A percentile compares a stretch with the other conserved stretches of the same genome.
phyloP scores from a whole-genome alignment of 2,888 invertebrate species.

The Tinea trinotella region DNA sequence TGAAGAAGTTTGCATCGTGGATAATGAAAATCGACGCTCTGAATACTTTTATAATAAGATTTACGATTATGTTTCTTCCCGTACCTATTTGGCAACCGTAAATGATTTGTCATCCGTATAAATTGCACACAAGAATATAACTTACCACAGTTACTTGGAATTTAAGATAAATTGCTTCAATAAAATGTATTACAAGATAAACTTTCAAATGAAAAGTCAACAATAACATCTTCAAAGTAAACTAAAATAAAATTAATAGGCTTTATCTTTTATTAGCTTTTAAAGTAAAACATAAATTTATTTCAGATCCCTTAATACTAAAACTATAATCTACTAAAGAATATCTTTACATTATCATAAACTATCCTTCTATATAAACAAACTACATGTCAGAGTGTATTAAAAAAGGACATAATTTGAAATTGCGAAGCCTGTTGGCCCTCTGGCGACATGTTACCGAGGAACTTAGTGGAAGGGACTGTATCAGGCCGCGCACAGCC shows the following conservation, averaged over 20 bases:
- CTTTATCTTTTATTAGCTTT: neutral
- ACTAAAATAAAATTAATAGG: neutral
- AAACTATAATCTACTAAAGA: neutral
- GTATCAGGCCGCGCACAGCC: constrained; percentile 23
- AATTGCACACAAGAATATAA: neutral
- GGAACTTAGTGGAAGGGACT: constrained; percentile 22
- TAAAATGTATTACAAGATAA: neutral
- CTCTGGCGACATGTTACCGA: constrained; percentile 23
- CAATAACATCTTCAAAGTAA: neutral
- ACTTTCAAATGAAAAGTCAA: neutral
- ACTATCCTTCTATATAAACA: constrained; percentile 12
- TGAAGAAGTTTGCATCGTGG: constrained; percentile 23
- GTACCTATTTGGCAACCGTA: constrained; percentile 12
- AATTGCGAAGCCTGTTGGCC: constrained; percentile 25
- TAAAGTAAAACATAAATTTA: neutral
- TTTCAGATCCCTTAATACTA: neutral
- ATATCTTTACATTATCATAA: neutral
- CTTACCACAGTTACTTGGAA: neutral
- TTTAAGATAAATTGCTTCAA: neutral
- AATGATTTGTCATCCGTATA: constrained; percentile 1
- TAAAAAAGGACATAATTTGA: constrained; percentile 26
- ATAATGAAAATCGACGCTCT: constrained; percentile 29
- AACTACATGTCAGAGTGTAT: constrained; percentile 20
- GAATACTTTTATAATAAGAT: constrained; percentile 10
- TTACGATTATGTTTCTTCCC: constrained; percentile 5